Evolutionary conservation across 2,797 vertebrate species (phyloP).

Genomic region (Tadarida brasiliensis): DNA sequence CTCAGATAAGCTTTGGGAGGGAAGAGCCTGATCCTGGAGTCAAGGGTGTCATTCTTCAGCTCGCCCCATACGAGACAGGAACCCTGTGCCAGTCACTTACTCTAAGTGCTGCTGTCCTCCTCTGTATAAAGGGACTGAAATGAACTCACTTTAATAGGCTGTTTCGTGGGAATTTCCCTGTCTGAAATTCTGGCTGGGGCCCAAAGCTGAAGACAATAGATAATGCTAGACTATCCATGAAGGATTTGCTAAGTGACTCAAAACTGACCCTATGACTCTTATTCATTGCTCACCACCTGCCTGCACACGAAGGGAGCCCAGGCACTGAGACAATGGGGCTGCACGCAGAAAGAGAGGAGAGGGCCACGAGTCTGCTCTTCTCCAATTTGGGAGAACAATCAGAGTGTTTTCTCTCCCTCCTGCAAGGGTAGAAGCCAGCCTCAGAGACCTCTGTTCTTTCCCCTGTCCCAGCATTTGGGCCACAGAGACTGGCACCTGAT

Average conservation of each 20-base stretch:
- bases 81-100: neutral
- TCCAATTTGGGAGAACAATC: neutral
- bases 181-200: neutral
- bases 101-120: neutral
- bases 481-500: neutral
- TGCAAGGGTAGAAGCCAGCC: neutral
- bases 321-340: neutral
- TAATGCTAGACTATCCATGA: neutral
- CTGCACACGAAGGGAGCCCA: neutral
- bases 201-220: neutral
- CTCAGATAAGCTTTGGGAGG: neutral
- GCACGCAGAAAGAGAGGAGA: neutral
- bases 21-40: neutral
- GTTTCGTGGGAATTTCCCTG: neutral
- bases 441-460: neutral
- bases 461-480: neutral
- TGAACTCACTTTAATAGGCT: neutral
- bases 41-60: neutral
- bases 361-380: fast-evolving
- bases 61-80: neutral
- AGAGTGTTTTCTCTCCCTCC: neutral
- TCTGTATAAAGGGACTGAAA: neutral
- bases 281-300: neutral
- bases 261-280: neutral
- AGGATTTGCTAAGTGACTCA: neutral